Evolutionary conservation across 2,797 vertebrate genomes (phyloP), one percentile per base, ranked within the genome.

Genomic region (Lagodon rhomboides): DNA sequence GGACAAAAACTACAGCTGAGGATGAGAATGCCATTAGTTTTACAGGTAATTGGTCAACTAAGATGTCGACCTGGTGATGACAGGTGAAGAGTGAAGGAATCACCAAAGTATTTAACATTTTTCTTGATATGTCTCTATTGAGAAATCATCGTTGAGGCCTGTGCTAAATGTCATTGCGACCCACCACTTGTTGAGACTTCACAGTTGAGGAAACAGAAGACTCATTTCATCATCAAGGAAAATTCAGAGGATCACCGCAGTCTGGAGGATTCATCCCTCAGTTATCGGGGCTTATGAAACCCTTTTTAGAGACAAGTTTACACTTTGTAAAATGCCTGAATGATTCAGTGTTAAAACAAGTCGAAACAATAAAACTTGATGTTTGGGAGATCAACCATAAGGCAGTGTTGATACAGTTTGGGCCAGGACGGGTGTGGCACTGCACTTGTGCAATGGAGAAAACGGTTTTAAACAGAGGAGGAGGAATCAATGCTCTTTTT

Each of bases 371-470:
- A 38, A 22, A 67, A 17, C 2, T 2, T 12, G 8, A 34, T 34
- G 41, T 67, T 18, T 54, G 12, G 8, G 5, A 60, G 18, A 49
- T 12, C 8, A 6, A 22, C 63, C 18, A 51, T 27, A 30, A 16
- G 47, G 6, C 4, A 49, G 54, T 20, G 54, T 25, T 47, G 6
- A 54, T 20, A 2, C 8, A 61, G n/a, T 4, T 1, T 15, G 3
- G 47, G 13, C 13, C 1, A 11, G 13, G 7, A 38, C 34, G 80
- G 82, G 76, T 56, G 72, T 51, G 82, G 34, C n/a, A 3, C 34
- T 55, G 5, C 7, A 6, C 12, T 22, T 22, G 15, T 54, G 1
- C 23, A 53, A 17, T 64, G 53, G 73, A 81, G 88, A 83, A 70
- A 25, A 68, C 3, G 1, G 20, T 65, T 43, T 43, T 44, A 12